These are phyloP conservation scores for Regulus satrapa DNA, from an alignment of 2,113 vertebrate species.

Conservation along the genomic window DNA sequence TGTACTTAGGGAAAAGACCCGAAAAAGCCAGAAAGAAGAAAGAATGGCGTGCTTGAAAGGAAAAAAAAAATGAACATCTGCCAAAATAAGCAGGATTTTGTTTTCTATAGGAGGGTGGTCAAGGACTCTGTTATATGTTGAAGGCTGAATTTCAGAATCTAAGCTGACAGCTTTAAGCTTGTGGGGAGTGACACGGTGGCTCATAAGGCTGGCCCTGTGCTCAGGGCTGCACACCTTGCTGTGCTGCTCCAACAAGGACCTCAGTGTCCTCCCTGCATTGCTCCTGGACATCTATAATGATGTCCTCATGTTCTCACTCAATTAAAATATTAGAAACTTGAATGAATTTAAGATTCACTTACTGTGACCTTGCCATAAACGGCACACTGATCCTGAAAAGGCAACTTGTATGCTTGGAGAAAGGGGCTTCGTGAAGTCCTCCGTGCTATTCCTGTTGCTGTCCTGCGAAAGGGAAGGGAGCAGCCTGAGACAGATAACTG, in stretches of 20 bases:
- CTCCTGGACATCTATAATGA: background rate
- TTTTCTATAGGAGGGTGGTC: constrained; percentile 42
- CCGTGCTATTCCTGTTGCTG: background rate
- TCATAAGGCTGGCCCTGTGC: background rate
- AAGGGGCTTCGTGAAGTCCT: background rate
- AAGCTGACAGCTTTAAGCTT: background rate
- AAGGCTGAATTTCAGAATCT: constrained; percentile 6
- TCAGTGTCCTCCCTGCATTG: background rate
- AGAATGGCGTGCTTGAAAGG: background rate
- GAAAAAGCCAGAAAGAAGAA: background rate
- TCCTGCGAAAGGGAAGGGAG: background rate
- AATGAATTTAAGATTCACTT: background rate
- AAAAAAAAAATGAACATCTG: constrained; percentile 35
- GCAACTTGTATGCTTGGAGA: background rate
- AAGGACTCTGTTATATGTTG: background rate
- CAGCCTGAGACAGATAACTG: background rate
- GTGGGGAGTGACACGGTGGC: background rate
- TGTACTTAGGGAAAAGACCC: constrained; percentile 12
- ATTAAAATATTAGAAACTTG: background rate
- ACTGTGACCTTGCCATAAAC: background rate
- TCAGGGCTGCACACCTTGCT: background rate
- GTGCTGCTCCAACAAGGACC: background rate
- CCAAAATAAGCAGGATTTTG: constrained; percentile 50
- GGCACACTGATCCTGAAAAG: background rate
- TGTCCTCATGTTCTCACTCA: background rate